Evolutionary conservation across 2,797 vertebrate genomes (phyloP).

Genomic region (Helicolenus hilgendorfi): DNA sequence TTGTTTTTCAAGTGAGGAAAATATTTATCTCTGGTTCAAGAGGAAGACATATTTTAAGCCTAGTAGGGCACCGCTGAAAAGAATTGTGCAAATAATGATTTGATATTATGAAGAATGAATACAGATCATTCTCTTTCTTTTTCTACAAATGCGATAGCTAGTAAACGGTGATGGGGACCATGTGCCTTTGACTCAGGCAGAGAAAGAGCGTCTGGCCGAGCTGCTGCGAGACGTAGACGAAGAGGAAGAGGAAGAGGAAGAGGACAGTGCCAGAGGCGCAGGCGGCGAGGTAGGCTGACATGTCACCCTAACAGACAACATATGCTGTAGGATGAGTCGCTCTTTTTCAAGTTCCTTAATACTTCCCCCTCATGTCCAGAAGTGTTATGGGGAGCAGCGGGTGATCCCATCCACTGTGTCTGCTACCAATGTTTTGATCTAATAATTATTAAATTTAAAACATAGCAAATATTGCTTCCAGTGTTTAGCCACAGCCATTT

Average conservation of each 20-base stretch:
- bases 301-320: slow-evolving; percentile 68
- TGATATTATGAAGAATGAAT: background rate
- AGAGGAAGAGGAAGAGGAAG: slow-evolving; percentile 82
- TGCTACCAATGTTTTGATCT: background rate
- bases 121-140: background rate
- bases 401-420: slow-evolving; percentile 8
- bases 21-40: slow-evolving; percentile 38
- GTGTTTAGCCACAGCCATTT: background rate
- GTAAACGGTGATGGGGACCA: slow-evolving; percentile 87
- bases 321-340: slow-evolving; percentile 43
- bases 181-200: slow-evolving; percentile 89
- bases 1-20: slow-evolving; percentile 63
- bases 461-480: background rate
- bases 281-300: slow-evolving; percentile 88
- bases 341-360: slow-evolving; percentile 55
- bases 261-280: slow-evolving; percentile 68
- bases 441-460: background rate
- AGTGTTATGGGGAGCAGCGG: slow-evolving; percentile 3
- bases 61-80: background rate
- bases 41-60: background rate
- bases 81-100: slow-evolving; percentile 5
- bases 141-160: slow-evolving; percentile 86
- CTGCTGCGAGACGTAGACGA: slow-evolving; percentile 91
- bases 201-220: slow-evolving; percentile 91
- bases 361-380: slow-evolving; percentile 22